phyloP scores from a whole-genome alignment of 2,888 invertebrate species.

The Eulithis testata region DNA sequence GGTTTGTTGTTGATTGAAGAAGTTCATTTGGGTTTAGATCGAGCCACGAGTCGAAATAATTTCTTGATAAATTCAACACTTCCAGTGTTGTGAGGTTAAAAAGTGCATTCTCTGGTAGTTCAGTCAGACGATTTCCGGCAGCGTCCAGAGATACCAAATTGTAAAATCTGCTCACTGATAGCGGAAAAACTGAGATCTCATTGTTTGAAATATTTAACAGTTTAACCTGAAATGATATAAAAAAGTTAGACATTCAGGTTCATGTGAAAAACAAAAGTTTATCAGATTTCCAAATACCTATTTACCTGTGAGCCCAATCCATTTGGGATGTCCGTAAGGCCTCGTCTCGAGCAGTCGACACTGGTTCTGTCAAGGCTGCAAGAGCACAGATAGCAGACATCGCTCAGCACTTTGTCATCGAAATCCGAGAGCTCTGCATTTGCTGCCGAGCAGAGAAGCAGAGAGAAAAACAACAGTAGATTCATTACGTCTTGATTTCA shows the following conservation, averaged over 20 bases:
- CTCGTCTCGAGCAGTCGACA: conserved; percentile 74
- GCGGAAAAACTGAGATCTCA: conserved; percentile 83
- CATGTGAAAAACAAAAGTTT: no score
- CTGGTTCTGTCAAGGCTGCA: conserved; percentile 63
- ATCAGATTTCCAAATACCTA: not conserved
- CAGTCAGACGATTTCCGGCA: conserved; percentile 80
- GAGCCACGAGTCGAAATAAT: conserved; percentile 85
- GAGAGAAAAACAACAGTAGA: conserved; percentile 50
- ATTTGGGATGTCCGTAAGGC: conserved; percentile 73
- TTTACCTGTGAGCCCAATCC: conserved; percentile 68
- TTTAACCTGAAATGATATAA: conserved; percentile 80
- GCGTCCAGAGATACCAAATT: conserved; percentile 66
- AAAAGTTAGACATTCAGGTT: not conserved
- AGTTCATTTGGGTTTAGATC: conserved; percentile 82
- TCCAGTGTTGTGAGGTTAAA: conserved; percentile 83
- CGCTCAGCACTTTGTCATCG: conserved; percentile 59
- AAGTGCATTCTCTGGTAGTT: conserved; percentile 76
- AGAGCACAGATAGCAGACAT: conserved; percentile 66
- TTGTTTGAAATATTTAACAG: conserved; percentile 88
- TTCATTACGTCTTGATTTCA: conserved; percentile 71
- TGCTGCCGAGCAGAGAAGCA: conserved; percentile 52
- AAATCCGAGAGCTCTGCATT: conserved; percentile 57
- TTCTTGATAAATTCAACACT: conserved; percentile 86
- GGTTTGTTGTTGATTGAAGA: conserved; percentile 73
- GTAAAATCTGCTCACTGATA: conserved; percentile 56